A percentile compares a stretch with the other conserved stretches of the same genome.
phyloP scores from a whole-genome alignment of 92 coral and sea anemone genomes.

The Palythoa caribaeorum region DNA sequence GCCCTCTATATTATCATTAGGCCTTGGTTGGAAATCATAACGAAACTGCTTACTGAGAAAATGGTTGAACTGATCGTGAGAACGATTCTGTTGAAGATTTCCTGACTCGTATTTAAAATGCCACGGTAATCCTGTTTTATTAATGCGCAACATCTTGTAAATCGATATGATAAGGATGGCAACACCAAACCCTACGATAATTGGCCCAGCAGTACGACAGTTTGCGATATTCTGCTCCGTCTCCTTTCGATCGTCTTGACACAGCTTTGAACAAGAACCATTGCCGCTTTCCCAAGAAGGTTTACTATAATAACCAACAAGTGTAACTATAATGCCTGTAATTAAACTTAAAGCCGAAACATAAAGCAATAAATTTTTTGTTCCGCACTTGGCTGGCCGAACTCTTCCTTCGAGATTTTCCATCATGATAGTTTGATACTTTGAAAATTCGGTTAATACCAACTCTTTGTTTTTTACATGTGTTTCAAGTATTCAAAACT shows the following conservation, averaged over 20 bases:
- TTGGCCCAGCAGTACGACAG: slow-evolving; percentile 30
- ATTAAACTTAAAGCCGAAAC: slow-evolving; percentile 9
- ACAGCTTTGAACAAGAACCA: slow-evolving; percentile 19
- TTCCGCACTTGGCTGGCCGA: slow-evolving; percentile 38
- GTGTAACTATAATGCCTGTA: background rate
- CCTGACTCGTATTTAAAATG: slow-evolving; percentile 20
- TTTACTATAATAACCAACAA: slow-evolving; percentile 42
- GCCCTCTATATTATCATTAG: background rate
- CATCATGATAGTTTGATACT: background rate
- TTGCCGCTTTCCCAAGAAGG: slow-evolving; percentile 11
- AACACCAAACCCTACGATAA: slow-evolving; percentile 15
- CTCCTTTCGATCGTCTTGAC: slow-evolving; percentile 4
- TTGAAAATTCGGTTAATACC: background rate
- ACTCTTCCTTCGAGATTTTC: slow-evolving; percentile 43
- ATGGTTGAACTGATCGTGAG: background rate
- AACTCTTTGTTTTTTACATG: background rate
- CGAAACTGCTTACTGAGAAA: slow-evolving; percentile 17
- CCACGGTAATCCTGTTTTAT: slow-evolving; percentile 39
- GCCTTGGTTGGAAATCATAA: background rate
- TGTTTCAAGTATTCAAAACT: background rate
- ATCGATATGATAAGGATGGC: slow-evolving; percentile 12
- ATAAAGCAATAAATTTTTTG: slow-evolving; percentile 25
- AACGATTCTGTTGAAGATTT: background rate
- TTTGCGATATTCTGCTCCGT: slow-evolving; percentile 30
- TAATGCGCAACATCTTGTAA: slow-evolving; percentile 9